A percentile compares a stretch with the other conserved stretches of the same genome.
phyloP scores from a whole-genome alignment of 2,888 invertebrate species.

The Drosophila dives region DNA sequence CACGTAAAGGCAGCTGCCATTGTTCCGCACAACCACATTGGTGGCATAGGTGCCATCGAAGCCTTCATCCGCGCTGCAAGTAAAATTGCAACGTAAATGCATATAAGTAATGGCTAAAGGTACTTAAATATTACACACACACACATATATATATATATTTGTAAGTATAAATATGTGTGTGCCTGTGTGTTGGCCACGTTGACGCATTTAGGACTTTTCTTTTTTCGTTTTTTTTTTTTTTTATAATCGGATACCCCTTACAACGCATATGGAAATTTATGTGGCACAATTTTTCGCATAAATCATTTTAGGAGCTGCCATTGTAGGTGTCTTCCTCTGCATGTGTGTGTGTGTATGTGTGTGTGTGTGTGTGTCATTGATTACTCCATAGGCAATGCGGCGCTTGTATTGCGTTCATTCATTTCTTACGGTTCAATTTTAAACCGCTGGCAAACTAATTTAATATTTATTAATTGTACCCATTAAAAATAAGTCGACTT shows the following conservation, averaged over 20 bases:
- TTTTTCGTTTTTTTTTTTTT: slow-evolving; percentile 22
- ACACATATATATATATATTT: slow-evolving; percentile 5
- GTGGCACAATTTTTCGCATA: slow-evolving; percentile 63
- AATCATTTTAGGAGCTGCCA: slow-evolving; percentile 48
- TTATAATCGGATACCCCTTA: slow-evolving; percentile 35
- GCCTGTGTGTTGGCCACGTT: slow-evolving; percentile 35
- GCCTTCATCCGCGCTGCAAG: slow-evolving; percentile 97
- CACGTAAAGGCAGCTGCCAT: slow-evolving; percentile 97
- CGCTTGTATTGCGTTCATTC: slow-evolving; percentile 35
- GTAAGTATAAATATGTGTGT: neutral
- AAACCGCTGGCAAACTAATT: slow-evolving; percentile 51
- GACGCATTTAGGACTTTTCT: slow-evolving; percentile 50
- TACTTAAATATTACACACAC: slow-evolving; percentile 23
- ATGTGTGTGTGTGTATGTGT: neutral
- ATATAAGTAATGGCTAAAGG: slow-evolving; percentile 36
- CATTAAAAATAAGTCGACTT: neutral
- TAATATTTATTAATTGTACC: slow-evolving; percentile 66
- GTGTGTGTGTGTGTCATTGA: slow-evolving; percentile 37
- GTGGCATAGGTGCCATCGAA: slow-evolving; percentile 99
- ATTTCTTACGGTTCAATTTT: slow-evolving; percentile 55
- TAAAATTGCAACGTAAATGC: slow-evolving; percentile 17
- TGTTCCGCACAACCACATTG: slow-evolving; percentile 97
- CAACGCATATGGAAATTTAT: slow-evolving; percentile 61
- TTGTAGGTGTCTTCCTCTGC: neutral
- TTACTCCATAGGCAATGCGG: slow-evolving; percentile 63